phyloP scores from a whole-genome alignment of 2,113 vertebrate genomes.

The Scolopax mira region DNA sequence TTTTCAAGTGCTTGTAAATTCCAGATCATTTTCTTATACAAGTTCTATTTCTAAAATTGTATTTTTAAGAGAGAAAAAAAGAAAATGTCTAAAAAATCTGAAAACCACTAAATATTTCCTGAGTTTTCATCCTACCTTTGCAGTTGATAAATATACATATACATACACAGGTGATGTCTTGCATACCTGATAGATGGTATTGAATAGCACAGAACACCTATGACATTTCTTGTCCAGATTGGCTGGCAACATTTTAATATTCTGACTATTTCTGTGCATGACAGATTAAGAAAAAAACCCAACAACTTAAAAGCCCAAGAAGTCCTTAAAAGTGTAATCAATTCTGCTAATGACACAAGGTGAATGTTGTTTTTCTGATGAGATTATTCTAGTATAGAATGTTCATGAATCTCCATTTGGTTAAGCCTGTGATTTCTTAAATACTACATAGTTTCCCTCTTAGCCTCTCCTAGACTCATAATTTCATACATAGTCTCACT shows the following conservation, averaged over 20 bases:
- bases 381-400: background rate
- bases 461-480: background rate
- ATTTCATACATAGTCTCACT: background rate
- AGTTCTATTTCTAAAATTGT: no score
- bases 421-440: background rate
- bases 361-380: background rate
- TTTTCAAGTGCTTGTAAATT: background rate
- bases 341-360: background rate
- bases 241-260: background rate
- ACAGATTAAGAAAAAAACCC: background rate
- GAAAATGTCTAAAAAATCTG: background rate
- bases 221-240: background rate
- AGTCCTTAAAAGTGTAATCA: background rate
- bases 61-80: background rate
- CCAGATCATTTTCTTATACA: no score
- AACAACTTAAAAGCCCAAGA: accelerated
- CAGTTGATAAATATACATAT: background rate
- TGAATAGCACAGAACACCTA: background rate
- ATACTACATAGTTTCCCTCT: background rate
- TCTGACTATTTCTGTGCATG: background rate
- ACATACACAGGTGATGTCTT: background rate
- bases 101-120: background rate
- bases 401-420: background rate
- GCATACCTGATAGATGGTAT: background rate
- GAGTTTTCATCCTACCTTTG: background rate